phyloP scores from a whole-genome alignment of 2,113 vertebrate genomes.

The Antigone vipio region DNA sequence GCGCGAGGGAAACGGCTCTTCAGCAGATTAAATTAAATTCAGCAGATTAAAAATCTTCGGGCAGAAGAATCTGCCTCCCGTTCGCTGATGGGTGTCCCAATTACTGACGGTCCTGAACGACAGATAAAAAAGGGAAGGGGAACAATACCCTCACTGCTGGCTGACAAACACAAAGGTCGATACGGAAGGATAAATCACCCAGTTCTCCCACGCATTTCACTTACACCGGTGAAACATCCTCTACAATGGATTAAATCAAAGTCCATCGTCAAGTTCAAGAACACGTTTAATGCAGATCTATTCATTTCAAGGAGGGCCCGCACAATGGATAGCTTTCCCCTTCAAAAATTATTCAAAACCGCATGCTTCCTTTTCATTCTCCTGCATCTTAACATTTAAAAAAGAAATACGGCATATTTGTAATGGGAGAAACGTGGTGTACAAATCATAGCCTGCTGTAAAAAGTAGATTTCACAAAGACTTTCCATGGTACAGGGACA shows the following conservation, averaged over 20 bases:
- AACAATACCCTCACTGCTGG: not conserved
- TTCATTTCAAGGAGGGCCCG: not conserved
- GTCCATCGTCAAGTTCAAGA: slow-evolving; percentile 26
- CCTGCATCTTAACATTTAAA: not conserved
- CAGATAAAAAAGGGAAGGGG: not conserved
- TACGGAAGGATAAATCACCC: not conserved
- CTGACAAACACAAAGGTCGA: not conserved
- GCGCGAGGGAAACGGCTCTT: rapidly evolving
- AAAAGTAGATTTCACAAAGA: slow-evolving; percentile 37
- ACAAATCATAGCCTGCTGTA: slow-evolving; percentile 5
- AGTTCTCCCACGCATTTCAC: not conserved
- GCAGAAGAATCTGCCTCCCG: not conserved
- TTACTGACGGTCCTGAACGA: not conserved
- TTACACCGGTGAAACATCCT: not conserved
- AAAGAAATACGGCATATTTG: not conserved
- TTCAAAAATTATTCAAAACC: slow-evolving; percentile 50
- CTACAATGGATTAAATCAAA: not conserved
- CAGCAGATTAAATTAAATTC: not conserved
- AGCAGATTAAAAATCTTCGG: not conserved
- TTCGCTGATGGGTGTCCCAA: not conserved
- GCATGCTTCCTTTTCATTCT: not conserved
- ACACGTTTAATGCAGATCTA: slow-evolving; percentile 17
- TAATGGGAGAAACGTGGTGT: not conserved
- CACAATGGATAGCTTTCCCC: slow-evolving; percentile 21
- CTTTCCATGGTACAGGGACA: slow-evolving; percentile 30